These are phyloP conservation scores for Stomatorhinus ivindoensis DNA, from an alignment of 2,113 vertebrate species.

Conservation along the genomic window DNA sequence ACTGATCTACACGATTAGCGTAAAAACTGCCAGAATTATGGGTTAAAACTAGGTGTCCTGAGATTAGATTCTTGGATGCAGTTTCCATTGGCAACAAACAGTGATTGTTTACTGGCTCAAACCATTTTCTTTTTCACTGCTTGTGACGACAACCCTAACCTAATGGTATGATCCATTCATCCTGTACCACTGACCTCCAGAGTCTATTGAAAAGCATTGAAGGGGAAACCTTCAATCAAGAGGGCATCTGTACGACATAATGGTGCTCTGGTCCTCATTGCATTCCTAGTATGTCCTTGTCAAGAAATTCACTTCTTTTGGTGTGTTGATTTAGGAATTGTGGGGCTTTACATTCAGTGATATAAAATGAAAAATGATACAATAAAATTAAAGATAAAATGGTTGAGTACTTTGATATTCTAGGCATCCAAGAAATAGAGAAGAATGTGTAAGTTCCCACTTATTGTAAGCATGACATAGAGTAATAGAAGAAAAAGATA, in stretches of 20 bases:
- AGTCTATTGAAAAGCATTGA: constrained; percentile 9
- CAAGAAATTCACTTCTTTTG: not conserved
- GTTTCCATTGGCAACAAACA: not conserved
- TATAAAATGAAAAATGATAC: not conserved
- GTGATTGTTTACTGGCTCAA: not conserved
- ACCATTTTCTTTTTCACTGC: not conserved
- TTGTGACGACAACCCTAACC: not conserved
- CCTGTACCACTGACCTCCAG: not conserved
- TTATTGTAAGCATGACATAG: not conserved
- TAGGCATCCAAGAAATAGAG: not conserved
- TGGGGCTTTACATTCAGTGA: not conserved
- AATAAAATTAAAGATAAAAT: not conserved
- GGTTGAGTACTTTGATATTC: not conserved
- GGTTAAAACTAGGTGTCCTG: not conserved
- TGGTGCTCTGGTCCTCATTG: not conserved
- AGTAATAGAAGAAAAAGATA: not conserved
- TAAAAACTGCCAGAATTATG: not conserved
- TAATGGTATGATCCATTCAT: not conserved
- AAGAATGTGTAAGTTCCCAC: not conserved
- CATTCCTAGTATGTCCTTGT: not conserved
- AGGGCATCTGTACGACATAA: not conserved
- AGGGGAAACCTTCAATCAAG: constrained; percentile 7
- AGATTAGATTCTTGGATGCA: not conserved
- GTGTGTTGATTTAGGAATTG: not conserved
- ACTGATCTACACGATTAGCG: not conserved